Percentiles rank a stretch among this genome's conserved stretches.
phyloP scores from a whole-genome alignment of 2,888 invertebrate genomes.

The Drosophila anomelani region DNA sequence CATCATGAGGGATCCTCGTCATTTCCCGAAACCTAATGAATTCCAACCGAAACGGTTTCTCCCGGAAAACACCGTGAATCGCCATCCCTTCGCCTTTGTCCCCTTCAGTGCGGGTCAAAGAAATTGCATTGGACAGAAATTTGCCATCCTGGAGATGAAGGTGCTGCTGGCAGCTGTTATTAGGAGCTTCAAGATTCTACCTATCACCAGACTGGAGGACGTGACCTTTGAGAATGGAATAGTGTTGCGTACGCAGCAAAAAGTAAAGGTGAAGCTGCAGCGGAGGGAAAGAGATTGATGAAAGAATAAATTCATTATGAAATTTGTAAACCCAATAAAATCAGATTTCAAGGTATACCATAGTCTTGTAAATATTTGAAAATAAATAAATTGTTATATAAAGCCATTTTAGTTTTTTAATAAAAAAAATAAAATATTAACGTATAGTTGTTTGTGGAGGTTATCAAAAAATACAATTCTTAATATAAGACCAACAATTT shows the following conservation, averaged over 20 bases:
- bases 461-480: too few relatives aligned
- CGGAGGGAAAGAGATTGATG: slow-evolving; percentile 1
- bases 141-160: slow-evolving; percentile 72
- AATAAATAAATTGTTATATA: neutral
- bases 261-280: slow-evolving; percentile 32
- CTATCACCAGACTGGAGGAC: slow-evolving; percentile 16
- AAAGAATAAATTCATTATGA: too few relatives aligned
- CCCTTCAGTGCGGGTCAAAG: slow-evolving; percentile 89
- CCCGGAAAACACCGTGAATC: slow-evolving; percentile 86
- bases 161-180: slow-evolving; percentile 64
- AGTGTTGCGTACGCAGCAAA: slow-evolving; percentile 48
- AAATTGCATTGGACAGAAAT: slow-evolving; percentile 79
- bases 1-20: slow-evolving; percentile 88
- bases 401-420: too few relatives aligned
- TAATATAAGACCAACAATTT: neutral
- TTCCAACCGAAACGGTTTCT: slow-evolving; percentile 88
- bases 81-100: slow-evolving; percentile 88
- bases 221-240: slow-evolving; percentile 23
- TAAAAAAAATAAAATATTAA: neutral
- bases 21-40: slow-evolving; percentile 89
- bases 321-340: too few relatives aligned
- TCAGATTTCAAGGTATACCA: too few relatives aligned
- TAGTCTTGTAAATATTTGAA: neutral
- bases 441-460: too few relatives aligned
- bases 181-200: slow-evolving; percentile 58